phyloP scores from a whole-genome alignment of 2,888 invertebrate species.

The Agrochola lota region DNA sequence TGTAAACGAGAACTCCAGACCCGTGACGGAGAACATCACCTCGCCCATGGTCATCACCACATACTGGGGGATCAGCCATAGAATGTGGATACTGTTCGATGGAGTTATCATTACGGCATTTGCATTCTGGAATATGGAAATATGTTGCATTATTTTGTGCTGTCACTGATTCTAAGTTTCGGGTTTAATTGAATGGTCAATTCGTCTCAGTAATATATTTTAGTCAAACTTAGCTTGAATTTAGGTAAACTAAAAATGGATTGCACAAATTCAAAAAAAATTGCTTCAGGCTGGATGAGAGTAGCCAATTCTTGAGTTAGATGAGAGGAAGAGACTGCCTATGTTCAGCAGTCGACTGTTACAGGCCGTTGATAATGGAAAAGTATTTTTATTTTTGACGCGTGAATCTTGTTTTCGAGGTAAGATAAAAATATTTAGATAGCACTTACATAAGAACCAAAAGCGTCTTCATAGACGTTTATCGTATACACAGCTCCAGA shows the following conservation, averaged over 20 bases:
- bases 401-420: not conserved
- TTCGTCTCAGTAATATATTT: not conserved
- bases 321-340: not conserved
- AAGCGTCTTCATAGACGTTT: conserved; percentile 81
- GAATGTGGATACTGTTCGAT: conserved; percentile 94
- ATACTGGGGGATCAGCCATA: conserved; percentile 98
- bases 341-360: no score
- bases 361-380: not conserved
- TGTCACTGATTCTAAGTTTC: not conserved
- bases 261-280: not conserved
- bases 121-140: conserved; percentile 70
- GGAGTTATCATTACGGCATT: conserved; percentile 89
- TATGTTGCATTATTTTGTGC: not conserved
- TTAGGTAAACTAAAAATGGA: not conserved
- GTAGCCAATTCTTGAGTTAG: not conserved
- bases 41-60: conserved; percentile 97
- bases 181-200: not conserved
- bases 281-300: not conserved
- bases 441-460: conserved; percentile 80
- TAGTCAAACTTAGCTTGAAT: not conserved
- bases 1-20: conserved; percentile 98
- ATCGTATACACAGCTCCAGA: conserved; percentile 93
- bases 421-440: not conserved
- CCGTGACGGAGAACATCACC: conserved; percentile 98
- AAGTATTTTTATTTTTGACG: not conserved